These are phyloP conservation scores for Helogale parvula DNA, from an alignment of 2,113 vertebrate genomes.

Conservation along the genomic window DNA sequence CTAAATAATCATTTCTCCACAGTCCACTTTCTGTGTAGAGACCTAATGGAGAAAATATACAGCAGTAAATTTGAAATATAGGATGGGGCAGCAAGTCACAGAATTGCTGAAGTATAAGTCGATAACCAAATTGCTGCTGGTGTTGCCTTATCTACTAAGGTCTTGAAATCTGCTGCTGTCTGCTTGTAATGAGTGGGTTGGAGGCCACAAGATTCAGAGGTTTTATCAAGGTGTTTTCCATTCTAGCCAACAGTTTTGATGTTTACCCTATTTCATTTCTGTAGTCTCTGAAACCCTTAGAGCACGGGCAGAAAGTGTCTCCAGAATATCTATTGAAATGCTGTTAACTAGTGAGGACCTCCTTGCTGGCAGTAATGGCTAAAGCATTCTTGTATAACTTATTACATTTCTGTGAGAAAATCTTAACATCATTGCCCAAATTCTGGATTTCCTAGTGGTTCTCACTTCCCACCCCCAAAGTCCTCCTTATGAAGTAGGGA, in stretches of 20 bases:
- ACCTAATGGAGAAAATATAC: background rate
- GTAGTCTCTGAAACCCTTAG: background rate
- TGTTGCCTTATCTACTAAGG: background rate
- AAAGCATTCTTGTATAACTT: background rate
- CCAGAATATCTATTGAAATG: background rate
- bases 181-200: background rate
- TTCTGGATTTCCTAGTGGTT: background rate
- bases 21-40: slow-evolving; percentile 16
- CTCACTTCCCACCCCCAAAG: background rate
- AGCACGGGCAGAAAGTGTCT: background rate
- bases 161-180: background rate
- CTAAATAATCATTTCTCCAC: slow-evolving; percentile 9
- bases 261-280: slow-evolving; percentile 14
- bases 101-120: background rate
- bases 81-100: background rate
- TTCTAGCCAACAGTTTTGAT: background rate
- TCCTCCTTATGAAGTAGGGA: background rate
- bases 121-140: background rate
- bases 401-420: slow-evolving; percentile 8
- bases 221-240: background rate
- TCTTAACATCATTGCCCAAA: background rate
- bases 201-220: background rate
- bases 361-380: background rate
- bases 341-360: background rate
- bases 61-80: slow-evolving; percentile 8